Percentiles rank a stretch among this genome's conserved stretches.
These are phyloP conservation scores for Schizaphis graminum DNA, from an alignment of 2,888 invertebrate species.

Conservation along the genomic window DNA sequence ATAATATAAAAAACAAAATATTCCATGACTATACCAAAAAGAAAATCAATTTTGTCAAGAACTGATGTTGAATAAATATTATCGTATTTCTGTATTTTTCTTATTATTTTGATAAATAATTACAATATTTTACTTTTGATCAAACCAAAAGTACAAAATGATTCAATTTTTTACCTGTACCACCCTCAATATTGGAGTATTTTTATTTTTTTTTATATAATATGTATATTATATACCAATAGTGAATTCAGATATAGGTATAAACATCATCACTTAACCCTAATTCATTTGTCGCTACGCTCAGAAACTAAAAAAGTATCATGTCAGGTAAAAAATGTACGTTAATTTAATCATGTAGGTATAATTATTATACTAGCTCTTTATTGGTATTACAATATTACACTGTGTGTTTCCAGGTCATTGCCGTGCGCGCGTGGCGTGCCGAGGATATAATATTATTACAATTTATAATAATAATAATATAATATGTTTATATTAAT, in stretches of 20 bases:
- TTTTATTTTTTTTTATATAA: not conserved
- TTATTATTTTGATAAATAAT: not conserved
- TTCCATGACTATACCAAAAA: not conserved
- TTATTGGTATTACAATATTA: not conserved
- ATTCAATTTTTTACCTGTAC: not conserved
- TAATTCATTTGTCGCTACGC: not conserved
- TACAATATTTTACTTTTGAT: not conserved
- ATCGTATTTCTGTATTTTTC: not conserved
- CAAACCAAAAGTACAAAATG: not conserved
- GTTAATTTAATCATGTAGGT: not conserved
- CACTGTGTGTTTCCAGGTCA: conserved; percentile 18
- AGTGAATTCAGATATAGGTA: not conserved
- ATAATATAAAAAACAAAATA: not conserved
- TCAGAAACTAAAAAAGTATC: not conserved
- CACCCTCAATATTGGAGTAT: not conserved
- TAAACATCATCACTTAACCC: not conserved
- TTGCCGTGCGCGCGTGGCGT: conserved; percentile 37
- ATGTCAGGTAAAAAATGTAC: not conserved
- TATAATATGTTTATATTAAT: not conserved
- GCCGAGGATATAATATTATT: conserved; percentile 17
- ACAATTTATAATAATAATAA: not conserved
- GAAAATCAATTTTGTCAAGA: not conserved
- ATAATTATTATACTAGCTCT: not conserved
- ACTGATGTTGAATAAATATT: not conserved
- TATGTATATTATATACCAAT: not conserved